Evolutionary conservation across 2,888 invertebrate genomes (phyloP).

Genomic region (Leptinotarsa rubiginosa): DNA sequence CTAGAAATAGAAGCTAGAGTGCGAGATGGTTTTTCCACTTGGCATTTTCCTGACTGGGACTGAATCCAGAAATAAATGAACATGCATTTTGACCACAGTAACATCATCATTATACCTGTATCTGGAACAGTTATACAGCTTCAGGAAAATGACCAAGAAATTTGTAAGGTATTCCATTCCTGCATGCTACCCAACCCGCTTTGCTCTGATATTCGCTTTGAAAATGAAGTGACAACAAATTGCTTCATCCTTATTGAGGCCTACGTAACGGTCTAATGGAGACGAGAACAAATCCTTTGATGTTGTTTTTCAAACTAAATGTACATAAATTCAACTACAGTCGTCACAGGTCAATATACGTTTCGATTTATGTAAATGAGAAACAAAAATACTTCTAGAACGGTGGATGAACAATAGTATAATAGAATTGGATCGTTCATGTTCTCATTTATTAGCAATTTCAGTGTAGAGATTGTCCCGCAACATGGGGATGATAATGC

Average conservation of each 20-base stretch:
- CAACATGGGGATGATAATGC: too few species aligned
- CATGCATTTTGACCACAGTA: too few species aligned
- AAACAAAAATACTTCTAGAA: too few species aligned
- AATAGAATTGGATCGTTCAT: too few species aligned
- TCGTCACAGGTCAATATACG: not conserved
- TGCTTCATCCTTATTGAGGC: conserved; percentile 58
- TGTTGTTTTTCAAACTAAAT: conserved; percentile 40
- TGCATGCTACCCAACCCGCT: conserved; percentile 56
- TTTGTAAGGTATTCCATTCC: conserved; percentile 35
- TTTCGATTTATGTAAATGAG: not conserved
- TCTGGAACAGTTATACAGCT: not conserved
- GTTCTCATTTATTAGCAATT: too few species aligned
- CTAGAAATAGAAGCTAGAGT: conserved; percentile 45
- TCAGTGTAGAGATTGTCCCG: too few species aligned
- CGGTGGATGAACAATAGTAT: too few species aligned
- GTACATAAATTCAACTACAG: conserved; percentile 41
- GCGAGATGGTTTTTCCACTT: conserved; percentile 18
- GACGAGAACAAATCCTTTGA: conserved; percentile 38
- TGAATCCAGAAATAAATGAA: too few species aligned
- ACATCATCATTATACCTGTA: too few species aligned
- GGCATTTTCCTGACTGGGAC: not conserved
- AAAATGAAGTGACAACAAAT: conserved; percentile 39
- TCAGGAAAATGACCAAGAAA: not conserved
- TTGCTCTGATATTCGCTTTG: conserved; percentile 53
- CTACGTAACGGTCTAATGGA: conserved; percentile 58